Conservation (phyloP, 2,797 vertebrate genomes). For the Rhyacichthys aspro region DNA sequence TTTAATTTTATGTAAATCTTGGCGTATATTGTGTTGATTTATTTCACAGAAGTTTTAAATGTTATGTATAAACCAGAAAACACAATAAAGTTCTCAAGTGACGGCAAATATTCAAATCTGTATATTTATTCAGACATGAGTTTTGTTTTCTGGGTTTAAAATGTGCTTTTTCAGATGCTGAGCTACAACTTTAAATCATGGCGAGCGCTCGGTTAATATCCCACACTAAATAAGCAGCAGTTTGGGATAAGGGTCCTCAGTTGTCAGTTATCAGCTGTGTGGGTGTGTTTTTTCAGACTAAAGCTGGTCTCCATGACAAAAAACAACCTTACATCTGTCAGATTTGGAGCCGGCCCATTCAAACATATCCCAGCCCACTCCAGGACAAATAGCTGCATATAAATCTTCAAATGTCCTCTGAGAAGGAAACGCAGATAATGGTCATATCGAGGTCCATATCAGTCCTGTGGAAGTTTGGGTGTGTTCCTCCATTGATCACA, state of each 20-base stretch:
- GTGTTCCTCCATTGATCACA: constrained; percentile 24
- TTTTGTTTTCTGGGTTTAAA: too few relatives aligned
- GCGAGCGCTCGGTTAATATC: too few relatives aligned
- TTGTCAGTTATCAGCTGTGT: constrained; percentile 4
- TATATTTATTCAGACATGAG: too few relatives aligned
- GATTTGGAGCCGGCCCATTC: constrained; percentile 14
- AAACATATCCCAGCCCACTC: constrained; percentile 2
- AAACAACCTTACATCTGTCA: constrained; percentile 3
- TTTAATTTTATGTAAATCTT: too few relatives aligned
- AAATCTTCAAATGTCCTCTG: background rate
- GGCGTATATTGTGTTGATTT: too few relatives aligned
- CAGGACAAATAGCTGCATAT: background rate
- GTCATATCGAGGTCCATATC: constrained; percentile 1
- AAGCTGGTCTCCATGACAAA: constrained; percentile 2
- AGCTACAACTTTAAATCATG: background rate
- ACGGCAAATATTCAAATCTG: too few relatives aligned
- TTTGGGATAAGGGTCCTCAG: background rate
- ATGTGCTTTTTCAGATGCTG: too few relatives aligned
- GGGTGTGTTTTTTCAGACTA: constrained; percentile 1
- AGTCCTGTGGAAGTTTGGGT: background rate
- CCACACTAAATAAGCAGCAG: background rate
- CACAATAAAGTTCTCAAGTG: too few relatives aligned
- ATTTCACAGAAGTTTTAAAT: too few relatives aligned
- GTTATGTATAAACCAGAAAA: too few relatives aligned
- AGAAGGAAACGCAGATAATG: background rate